Conservation (phyloP, 2,113 vertebrate genomes). For the Odontesthes bonariensis region DNA sequence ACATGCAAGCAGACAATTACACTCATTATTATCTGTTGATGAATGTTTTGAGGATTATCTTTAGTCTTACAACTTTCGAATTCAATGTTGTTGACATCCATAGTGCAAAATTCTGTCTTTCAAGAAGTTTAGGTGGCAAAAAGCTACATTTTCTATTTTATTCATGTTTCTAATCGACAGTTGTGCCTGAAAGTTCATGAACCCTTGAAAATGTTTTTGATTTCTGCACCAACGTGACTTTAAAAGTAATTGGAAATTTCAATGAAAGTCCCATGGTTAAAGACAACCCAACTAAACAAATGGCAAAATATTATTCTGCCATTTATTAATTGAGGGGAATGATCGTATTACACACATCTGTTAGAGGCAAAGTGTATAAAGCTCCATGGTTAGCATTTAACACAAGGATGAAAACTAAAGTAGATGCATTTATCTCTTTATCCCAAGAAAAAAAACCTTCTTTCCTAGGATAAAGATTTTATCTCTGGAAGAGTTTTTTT, state of each 20-base stretch:
- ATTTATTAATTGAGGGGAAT: not conserved
- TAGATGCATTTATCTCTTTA: no score
- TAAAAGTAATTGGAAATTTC: no score
- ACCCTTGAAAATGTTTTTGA: no score
- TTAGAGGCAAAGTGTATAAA: not conserved
- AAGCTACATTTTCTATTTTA: not conserved
- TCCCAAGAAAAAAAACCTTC: no score
- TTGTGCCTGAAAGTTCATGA: no score
- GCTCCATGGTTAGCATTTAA: not conserved
- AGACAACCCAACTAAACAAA: no score
- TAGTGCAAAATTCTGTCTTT: not conserved
- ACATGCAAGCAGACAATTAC: conserved; percentile 10
- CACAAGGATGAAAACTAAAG: not conserved
- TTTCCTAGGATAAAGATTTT: no score
- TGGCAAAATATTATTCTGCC: not conserved
- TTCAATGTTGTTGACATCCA: conserved; percentile 1
- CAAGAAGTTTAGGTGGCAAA: not conserved
- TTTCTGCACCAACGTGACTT: no score
- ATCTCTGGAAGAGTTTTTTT: no score
- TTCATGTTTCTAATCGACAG: no score
- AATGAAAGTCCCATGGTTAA: not conserved
- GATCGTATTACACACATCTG: no score
- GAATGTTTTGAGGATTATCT: conserved; percentile 3
- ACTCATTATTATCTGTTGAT: conserved; percentile 1
- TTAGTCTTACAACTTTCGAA: conserved; percentile 10